Conservation (phyloP, 2,113 vertebrate genomes). For the Anhinga anhinga region DNA sequence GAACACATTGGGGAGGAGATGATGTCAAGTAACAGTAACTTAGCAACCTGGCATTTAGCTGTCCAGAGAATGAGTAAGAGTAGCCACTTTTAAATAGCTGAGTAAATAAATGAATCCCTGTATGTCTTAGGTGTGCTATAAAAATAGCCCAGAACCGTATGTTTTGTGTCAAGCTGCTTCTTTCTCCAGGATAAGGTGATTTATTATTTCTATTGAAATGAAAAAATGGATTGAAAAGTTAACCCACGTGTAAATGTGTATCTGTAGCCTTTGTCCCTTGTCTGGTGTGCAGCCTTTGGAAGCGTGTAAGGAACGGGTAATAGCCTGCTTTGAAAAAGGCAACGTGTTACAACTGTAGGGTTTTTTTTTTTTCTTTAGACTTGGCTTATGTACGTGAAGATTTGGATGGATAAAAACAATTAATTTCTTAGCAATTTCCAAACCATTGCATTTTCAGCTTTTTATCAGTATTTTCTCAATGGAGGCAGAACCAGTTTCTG, state of each 20-base stretch:
- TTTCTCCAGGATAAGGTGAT: conserved; percentile 67
- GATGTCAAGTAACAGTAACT: conserved; percentile 86
- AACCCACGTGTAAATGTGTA: conserved; percentile 62
- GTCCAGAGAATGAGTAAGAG: conserved; percentile 71
- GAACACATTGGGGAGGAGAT: conserved; percentile 78
- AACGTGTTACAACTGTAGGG: background rate
- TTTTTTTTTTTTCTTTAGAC: background rate
- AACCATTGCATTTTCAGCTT: background rate
- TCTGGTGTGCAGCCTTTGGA: background rate
- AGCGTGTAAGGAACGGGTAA: background rate
- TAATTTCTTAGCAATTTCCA: conserved; percentile 14
- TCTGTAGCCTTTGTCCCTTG: conserved; percentile 51
- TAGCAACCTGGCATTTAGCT: conserved; percentile 80
- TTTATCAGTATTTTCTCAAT: conserved; percentile 33
- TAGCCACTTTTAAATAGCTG: conserved; percentile 73
- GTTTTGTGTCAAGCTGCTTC: conserved; percentile 65
- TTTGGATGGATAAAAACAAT: conserved; percentile 24
- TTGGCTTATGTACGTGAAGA: background rate
- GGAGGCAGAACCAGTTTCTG: conserved; percentile 16
- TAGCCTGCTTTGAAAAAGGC: conserved; percentile 1
- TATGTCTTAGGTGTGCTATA: conserved; percentile 68
- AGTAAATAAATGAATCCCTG: conserved; percentile 73
- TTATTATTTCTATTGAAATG: conserved; percentile 71
- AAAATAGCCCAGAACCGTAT: conserved; percentile 67
- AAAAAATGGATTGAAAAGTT: conserved; percentile 71